These are phyloP conservation scores for Malaclemys terrapin DNA, from an alignment of 2,113 vertebrate species.

Conservation along the genomic window DNA sequence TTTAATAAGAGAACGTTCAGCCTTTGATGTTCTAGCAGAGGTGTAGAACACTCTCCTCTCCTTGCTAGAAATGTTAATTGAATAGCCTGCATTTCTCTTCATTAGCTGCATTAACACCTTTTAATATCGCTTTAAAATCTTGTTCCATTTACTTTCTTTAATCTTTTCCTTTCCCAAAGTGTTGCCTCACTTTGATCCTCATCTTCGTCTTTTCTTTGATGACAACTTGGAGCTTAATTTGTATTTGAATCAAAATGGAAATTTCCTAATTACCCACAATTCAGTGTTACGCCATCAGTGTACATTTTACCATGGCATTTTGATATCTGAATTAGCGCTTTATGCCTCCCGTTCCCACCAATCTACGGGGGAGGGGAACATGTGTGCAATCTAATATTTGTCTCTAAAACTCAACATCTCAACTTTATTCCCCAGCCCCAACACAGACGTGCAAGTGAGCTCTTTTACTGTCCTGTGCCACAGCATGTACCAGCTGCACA, in stretches of 20 bases:
- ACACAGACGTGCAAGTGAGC: background rate
- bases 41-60: conserved; percentile 80
- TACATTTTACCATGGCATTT: background rate
- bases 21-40: conserved; percentile 83
- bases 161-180: conserved; percentile 83
- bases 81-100: conserved; percentile 81
- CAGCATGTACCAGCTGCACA: rapidly evolving
- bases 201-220: conserved; percentile 81
- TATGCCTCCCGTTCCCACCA: background rate
- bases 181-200: conserved; percentile 86
- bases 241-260: conserved; percentile 87
- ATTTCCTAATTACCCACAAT: conserved; percentile 78
- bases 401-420: background rate
- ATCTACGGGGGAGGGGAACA: background rate
- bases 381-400: rapidly evolving
- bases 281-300: background rate
- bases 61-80: conserved; percentile 80
- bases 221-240: conserved; percentile 84
- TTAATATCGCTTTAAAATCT: conserved; percentile 88
- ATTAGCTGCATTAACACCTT: conserved; percentile 86
- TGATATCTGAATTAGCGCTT: background rate
- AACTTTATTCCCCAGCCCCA: background rate
- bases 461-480: background rate
- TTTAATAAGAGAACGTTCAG: conserved; percentile 79
- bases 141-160: conserved; percentile 87